Conservation (phyloP, 1,140 invertebrate species). For the Luehdorfia chinensis region DNA sequence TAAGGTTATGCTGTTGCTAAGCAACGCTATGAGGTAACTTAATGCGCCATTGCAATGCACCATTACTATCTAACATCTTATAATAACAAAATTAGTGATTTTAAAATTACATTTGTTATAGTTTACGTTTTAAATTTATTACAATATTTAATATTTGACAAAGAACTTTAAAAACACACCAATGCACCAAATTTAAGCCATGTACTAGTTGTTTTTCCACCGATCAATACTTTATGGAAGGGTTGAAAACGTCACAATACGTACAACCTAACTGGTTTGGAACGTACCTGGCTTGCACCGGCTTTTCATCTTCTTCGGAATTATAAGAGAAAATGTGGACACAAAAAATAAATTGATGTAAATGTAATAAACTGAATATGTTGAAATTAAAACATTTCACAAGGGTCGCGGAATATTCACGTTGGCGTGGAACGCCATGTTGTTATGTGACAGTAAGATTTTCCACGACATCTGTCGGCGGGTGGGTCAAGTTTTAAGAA, state of each 20-base stretch:
- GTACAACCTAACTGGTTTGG: slow-evolving; percentile 11
- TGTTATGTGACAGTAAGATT: slow-evolving; percentile 28
- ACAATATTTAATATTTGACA: no score
- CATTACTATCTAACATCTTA: slow-evolving; percentile 18
- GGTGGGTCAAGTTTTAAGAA: slow-evolving; percentile 23
- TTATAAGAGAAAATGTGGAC: slow-evolving; percentile 18
- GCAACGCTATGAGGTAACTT: slow-evolving; percentile 48
- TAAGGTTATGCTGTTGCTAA: slow-evolving; percentile 41
- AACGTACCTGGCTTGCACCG: slow-evolving; percentile 34
- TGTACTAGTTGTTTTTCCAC: slow-evolving; percentile 26
- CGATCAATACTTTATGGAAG: slow-evolving; percentile 49
- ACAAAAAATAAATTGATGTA: slow-evolving; percentile 18
- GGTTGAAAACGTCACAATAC: slow-evolving; percentile 26
- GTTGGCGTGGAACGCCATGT: slow-evolving; percentile 50
- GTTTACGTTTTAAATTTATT: background rate
- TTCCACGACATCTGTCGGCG: slow-evolving; percentile 49
- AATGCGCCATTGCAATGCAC: slow-evolving; percentile 47
- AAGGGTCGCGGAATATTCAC: slow-evolving; percentile 39
- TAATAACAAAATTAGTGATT: background rate
- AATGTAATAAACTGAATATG: slow-evolving; percentile 25
- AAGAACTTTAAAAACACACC: background rate
- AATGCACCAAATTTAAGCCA: slow-evolving; percentile 12
- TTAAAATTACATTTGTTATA: background rate
- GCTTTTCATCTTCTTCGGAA: slow-evolving; percentile 27
- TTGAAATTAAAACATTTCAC: slow-evolving; percentile 32